These are phyloP conservation scores for Phenganax stokvisi DNA, from an alignment of 92 coral and sea anemone species.

Conservation along the genomic window DNA sequence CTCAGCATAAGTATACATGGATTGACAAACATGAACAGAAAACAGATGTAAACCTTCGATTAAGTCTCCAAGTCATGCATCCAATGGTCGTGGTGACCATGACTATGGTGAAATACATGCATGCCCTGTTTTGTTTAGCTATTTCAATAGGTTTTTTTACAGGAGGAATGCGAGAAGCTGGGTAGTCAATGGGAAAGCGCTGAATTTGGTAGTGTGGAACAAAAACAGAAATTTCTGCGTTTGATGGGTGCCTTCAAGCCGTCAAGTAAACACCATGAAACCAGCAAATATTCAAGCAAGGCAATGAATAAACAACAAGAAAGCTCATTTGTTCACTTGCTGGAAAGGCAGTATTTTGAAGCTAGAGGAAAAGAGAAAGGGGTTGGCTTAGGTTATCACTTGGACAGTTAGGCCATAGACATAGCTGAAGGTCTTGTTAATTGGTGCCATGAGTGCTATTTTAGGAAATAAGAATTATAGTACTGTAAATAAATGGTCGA, in stretches of 20 bases:
- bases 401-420: not conserved
- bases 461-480: too few relatives aligned
- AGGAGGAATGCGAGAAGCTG: not conserved
- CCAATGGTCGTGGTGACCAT: too few relatives aligned
- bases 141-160: not conserved
- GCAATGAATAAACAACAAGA: conserved; percentile 37
- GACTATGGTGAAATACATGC: too few relatives aligned
- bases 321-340: not conserved
- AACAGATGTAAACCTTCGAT: too few relatives aligned
- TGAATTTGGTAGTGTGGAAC: conserved; percentile 10
- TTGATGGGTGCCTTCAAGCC: conserved; percentile 42
- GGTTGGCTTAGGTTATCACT: conserved; percentile 26
- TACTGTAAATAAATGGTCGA: too few relatives aligned
- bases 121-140: too few relatives aligned
- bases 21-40: too few relatives aligned
- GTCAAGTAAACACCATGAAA: conserved; percentile 1
- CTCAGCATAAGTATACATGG: too few relatives aligned
- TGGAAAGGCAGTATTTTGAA: conserved; percentile 24
- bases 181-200: conserved; percentile 32
- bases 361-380: conserved; percentile 36
- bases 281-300: conserved; percentile 16
- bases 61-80: too few relatives aligned
- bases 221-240: conserved; percentile 34
- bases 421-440: too few relatives aligned
- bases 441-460: too few relatives aligned